Base-by-base conservation (phyloP, 2,113 vertebrate species). In the Marmota monax region DNA sequence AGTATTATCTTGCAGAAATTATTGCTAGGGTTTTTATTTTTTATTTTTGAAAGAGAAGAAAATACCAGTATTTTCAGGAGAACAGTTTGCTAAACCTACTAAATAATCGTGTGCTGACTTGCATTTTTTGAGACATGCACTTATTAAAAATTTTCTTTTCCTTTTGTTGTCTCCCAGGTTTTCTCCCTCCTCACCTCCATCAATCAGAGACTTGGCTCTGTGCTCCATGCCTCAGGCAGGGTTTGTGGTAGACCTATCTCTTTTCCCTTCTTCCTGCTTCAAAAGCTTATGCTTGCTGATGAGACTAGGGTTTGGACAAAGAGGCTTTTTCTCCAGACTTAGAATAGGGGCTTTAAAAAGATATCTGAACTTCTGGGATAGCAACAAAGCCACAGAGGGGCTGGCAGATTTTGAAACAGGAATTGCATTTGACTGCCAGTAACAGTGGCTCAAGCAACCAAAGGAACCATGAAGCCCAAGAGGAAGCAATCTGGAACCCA, bases 1-100 rank as follows among this genome's bases (percentile, higher is more conserved):
- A 92, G 0, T 32, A 53, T 76, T 84, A 58, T 77, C 69, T 77
- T 88, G 80, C 12, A 92, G 89, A 97, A 87, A 96, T 25, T 32
- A 39, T 73, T 83, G 77, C 48, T 84, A 87, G 63, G 84, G 25
- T 32, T 61, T 92, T 84, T 39, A n/a, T 27, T 7, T 27, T 82
- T 83, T 63, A 42, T 51, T 94, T 87, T 37, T n/a, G 13, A 37
- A 77, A 91, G 27, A 69, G 61, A 83, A 67, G 74, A 56, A 87
- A 82, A 85, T 69, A 37, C 3, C 25, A 73, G 45, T 83, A 67
- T 69, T 82, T 94, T 84, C 22, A 23, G 70, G 90, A 37, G 72
- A 61, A 88, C 48, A 20, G 78, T 95, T 83, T 94, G 34, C 25
- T 82, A 84, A 79, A 86, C 3, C 56, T 73, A 16, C 65, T 88